These are phyloP conservation scores for Rhinogobio ventralis DNA, from an alignment of 2,797 vertebrate genomes.

Conservation along the genomic window DNA sequence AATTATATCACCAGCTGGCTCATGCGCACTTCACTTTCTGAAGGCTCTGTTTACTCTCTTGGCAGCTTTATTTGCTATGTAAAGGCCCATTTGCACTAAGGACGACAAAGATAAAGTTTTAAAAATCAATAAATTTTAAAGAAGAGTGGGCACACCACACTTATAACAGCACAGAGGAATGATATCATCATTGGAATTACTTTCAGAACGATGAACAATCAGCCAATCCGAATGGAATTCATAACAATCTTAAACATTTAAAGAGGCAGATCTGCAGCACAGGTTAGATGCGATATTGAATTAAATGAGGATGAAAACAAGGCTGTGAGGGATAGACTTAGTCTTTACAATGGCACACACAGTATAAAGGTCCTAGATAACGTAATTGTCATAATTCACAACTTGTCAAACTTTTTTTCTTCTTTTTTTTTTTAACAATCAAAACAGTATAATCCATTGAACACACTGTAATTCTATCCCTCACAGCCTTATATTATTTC, in stretches of 20 bases:
- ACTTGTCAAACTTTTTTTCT: background rate
- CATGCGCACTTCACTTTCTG: background rate
- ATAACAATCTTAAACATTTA: background rate
- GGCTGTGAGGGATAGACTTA: background rate
- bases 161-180: background rate
- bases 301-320: background rate
- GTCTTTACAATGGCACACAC: background rate
- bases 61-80: conserved; percentile 7
- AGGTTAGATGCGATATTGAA: background rate
- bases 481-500: background rate
- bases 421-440: background rate
- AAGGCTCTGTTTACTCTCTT: conserved; percentile 22
- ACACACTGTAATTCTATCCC: background rate
- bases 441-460: background rate
- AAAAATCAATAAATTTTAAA: background rate
- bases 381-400: background rate
- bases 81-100: background rate
- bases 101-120: background rate
- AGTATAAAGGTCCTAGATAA: background rate
- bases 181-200: background rate
- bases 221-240: no score
- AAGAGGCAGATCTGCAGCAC: background rate
- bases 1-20: conserved; percentile 41
- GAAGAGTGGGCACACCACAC: background rate
- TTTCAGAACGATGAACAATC: background rate